Evolutionary conservation across 2,113 vertebrate species (phyloP), one percentile per base, ranked within the genome.

Genomic region (Probosciger aterrimus): DNA sequence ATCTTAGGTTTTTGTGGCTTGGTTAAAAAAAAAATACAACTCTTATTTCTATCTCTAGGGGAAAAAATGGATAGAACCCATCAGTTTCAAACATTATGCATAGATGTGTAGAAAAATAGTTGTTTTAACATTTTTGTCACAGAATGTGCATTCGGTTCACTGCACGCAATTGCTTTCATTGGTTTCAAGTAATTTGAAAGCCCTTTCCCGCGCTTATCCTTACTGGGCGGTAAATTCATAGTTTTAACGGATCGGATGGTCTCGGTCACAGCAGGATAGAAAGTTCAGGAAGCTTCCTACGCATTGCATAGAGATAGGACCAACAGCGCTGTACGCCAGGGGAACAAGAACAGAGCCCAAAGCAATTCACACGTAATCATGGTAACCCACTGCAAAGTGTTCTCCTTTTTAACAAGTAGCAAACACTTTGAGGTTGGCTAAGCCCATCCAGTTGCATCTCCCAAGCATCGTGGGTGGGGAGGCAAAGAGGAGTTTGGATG

Each of bases 101-200:
- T 4, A 82, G 27, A 27, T 4, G 4, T 1, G 14, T 3, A 84
- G 7, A 71, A 17, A 76, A 92, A 35, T 7, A 57, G 27, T 4
- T 27, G 6, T 7, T 82, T 8, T 18, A 60, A 44, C 3, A 8
- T 16, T 39, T 67, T 30, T 25, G 30, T 19, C 28, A 63, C 7
- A 19, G 52, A 87, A 68, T 3, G 28, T 39, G 28, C 1, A 1
- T 68, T 82, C 35, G 46, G 24, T 4, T 43, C 69, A 65, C 13
- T 27, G 81, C 7, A 16, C 0, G 1, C 47, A 79, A 60, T 27
- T 23, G 1, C n/a, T 86, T 92, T 75, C 47, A 14, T 2, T 55
- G 46, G 41, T 88, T 90, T 79, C 47, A 94, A 95, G 53, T 30
- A 62, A 47, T 90, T 86, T 69, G 43, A 85, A 89, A 96, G 33